These are phyloP conservation scores for Daktulosphaira vitifoliae DNA, from an alignment of 1,140 invertebrate species.

Conservation along the genomic window DNA sequence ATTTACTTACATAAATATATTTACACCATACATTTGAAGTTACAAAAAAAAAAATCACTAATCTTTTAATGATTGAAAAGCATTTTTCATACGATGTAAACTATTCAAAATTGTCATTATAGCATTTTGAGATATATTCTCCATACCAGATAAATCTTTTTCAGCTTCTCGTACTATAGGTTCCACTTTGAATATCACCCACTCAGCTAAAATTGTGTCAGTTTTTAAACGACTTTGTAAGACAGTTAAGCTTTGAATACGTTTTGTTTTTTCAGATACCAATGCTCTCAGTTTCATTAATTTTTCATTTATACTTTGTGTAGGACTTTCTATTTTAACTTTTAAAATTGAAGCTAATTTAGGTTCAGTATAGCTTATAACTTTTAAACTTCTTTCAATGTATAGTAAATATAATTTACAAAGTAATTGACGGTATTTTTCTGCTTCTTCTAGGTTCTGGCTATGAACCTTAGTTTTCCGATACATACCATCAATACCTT, in stretches of 20 bases:
- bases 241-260: not conserved
- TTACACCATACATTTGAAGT: too few species aligned
- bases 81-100: not conserved
- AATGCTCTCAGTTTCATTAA: not conserved
- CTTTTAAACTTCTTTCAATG: not conserved
- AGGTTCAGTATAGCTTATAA: not conserved
- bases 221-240: constrained; percentile 13
- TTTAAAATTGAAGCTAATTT: not conserved
- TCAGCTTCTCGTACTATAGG: not conserved
- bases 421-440: not conserved
- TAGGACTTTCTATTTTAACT: not conserved
- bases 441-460: not conserved
- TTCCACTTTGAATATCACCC: constrained; percentile 22
- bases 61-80: constrained; percentile 1
- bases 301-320: not conserved
- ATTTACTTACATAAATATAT: too few species aligned
- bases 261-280: constrained; percentile 3
- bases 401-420: constrained; percentile 10
- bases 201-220: not conserved
- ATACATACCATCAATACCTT: not conserved
- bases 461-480: constrained; percentile 4
- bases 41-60: too few species aligned
- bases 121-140: not conserved
- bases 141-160: not conserved
- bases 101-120: not conserved